Evolutionary conservation across 2,888 invertebrate genomes (phyloP).

Genomic region (Rhogogaster chlorosoma): DNA sequence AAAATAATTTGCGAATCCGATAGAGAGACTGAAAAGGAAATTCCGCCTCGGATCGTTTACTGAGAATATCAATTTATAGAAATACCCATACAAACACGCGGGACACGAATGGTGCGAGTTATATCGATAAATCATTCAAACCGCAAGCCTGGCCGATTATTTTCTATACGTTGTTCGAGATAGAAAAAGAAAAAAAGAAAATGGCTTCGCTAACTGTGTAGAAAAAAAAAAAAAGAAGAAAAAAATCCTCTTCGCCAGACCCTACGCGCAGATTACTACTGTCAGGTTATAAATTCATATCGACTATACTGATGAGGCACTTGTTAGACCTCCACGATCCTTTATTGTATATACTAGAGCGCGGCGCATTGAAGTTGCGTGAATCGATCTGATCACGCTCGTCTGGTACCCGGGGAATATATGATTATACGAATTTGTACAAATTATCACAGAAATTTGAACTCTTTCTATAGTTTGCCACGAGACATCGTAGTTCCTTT

Average conservation of each 20-base stretch:
- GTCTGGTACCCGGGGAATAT: neutral
- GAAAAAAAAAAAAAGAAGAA: neutral
- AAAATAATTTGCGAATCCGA: neutral
- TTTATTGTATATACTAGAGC: neutral
- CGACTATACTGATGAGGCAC: slow-evolving; percentile 30
- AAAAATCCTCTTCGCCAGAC: neutral
- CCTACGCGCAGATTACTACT: slow-evolving; percentile 1
- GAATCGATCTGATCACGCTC: slow-evolving; percentile 19
- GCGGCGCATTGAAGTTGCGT: slow-evolving; percentile 12
- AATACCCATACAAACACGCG: neutral
- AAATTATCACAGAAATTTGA: neutral
- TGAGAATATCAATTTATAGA: neutral
- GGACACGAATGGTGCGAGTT: neutral
- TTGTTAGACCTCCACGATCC: slow-evolving; percentile 19
- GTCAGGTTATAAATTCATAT: slow-evolving; percentile 23
- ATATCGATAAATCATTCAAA: slow-evolving; percentile 14
- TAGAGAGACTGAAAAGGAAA: neutral
- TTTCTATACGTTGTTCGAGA: neutral
- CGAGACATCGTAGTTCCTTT: too few species aligned
- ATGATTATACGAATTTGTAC: neutral
- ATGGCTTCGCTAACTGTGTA: neutral
- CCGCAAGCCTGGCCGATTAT: slow-evolving; percentile 10
- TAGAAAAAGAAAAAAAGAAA: neutral
- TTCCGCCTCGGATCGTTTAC: neutral
- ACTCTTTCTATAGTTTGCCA: neutral